phyloP scores from a whole-genome alignment of 2,113 vertebrate genomes.

The Vicugna pacos region DNA sequence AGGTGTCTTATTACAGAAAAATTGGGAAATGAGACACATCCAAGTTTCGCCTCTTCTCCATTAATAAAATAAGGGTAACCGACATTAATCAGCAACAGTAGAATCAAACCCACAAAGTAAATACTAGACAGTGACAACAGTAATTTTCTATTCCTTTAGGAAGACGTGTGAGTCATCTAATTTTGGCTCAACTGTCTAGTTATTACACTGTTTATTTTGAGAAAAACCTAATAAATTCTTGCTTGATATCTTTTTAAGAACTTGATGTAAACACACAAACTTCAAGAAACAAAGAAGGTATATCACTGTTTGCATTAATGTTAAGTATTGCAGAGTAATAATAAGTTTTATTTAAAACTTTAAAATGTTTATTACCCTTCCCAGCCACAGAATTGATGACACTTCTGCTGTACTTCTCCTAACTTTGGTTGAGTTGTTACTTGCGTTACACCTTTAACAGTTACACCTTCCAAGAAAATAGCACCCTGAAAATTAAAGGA shows the following conservation, averaged over 20 bases:
- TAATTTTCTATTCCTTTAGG: constrained; percentile 8
- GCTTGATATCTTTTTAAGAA: constrained; percentile 24
- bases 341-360: constrained; percentile 60
- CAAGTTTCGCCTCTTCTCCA: constrained; percentile 12
- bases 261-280: constrained; percentile 43
- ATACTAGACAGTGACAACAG: background rate
- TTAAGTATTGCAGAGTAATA: constrained; percentile 21
- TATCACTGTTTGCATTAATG: background rate
- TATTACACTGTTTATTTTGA: background rate
- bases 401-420: constrained; percentile 94
- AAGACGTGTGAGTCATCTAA: constrained; percentile 2
- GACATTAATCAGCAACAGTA: background rate
- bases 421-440: constrained; percentile 95
- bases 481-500: constrained; percentile 90
- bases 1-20: background rate
- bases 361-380: constrained; percentile 91
- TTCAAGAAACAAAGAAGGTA: constrained; percentile 46
- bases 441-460: constrained; percentile 95
- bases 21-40: constrained; percentile 4
- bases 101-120: constrained; percentile 52
- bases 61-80: background rate
- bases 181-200: constrained; percentile 24
- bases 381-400: constrained; percentile 97
- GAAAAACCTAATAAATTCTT: constrained; percentile 35
- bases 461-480: constrained; percentile 96